phyloP scores from a whole-genome alignment of 2,113 vertebrate genomes.

The Symphodus melops region DNA sequence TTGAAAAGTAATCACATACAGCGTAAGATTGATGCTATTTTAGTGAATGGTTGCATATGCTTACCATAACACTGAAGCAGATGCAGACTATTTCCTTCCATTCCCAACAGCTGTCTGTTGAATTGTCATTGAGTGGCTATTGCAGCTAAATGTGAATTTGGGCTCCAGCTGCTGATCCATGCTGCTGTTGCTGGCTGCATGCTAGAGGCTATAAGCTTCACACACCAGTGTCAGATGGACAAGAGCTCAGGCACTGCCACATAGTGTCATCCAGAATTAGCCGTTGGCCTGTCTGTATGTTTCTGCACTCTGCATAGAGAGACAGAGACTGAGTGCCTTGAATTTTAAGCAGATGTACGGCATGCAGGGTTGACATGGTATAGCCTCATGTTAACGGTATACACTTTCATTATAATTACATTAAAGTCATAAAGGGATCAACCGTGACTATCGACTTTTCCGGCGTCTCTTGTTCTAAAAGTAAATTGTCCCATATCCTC shows the following conservation, averaged over 20 bases:
- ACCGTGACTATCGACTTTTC: too few species aligned
- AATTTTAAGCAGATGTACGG: conserved; percentile 12
- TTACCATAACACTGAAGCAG: conserved; percentile 7
- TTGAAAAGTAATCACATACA: conserved; percentile 32
- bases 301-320: neutral
- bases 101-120: conserved; percentile 47
- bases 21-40: conserved; percentile 21
- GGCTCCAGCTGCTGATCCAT: conserved; percentile 51
- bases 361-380: neutral
- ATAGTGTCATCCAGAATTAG: conserved; percentile 16
- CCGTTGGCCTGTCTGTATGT: conserved; percentile 8
- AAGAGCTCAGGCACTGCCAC: conserved; percentile 4
- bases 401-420: conserved; percentile 11
- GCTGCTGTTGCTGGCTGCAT: conserved; percentile 54
- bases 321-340: neutral
- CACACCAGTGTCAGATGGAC: conserved; percentile 47
- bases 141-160: conserved; percentile 45
- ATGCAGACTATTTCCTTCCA: conserved; percentile 24
- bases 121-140: conserved; percentile 47
- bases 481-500: too few species aligned
- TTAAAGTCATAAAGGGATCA: neutral
- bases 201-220: conserved; percentile 29
- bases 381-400: neutral
- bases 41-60: conserved; percentile 9
- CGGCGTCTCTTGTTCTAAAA: too few species aligned